Percentiles rank a stretch among this genome's conserved stretches.
phyloP scores from a whole-genome alignment of 2,888 invertebrate species.

The Heliconius hortense region DNA sequence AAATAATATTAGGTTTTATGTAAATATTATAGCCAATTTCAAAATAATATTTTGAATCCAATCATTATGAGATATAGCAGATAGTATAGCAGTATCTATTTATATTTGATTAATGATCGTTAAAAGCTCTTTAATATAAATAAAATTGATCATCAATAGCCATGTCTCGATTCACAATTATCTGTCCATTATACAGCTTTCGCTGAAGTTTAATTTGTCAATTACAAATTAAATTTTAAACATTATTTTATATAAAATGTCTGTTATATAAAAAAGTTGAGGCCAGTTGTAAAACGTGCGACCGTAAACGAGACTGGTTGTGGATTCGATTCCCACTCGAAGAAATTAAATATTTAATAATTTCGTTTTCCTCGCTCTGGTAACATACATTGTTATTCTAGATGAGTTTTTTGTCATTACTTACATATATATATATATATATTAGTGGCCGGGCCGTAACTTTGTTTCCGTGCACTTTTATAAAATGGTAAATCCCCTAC shows the following conservation, averaged over 20 bases:
- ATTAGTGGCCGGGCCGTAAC: too few relatives aligned
- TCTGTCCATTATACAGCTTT: slow-evolving; percentile 29
- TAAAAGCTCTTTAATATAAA: slow-evolving; percentile 37
- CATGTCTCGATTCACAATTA: slow-evolving; percentile 33
- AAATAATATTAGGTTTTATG: too few relatives aligned
- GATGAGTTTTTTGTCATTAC: too few relatives aligned
- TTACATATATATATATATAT: too few relatives aligned
- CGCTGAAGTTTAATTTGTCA: slow-evolving; percentile 17
- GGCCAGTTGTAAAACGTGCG: not conserved
- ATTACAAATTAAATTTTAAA: not conserved
- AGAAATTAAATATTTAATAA: not conserved
- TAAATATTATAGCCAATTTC: too few relatives aligned
- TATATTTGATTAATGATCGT: slow-evolving; percentile 38
- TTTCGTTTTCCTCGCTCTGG: not conserved
- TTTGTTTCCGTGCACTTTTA: too few relatives aligned
- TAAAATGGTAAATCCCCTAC: too few relatives aligned
- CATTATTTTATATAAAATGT: too few relatives aligned
- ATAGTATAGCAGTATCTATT: not conserved
- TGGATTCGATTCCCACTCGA: not conserved
- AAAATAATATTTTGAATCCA: not conserved
- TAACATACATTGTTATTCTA: not conserved
- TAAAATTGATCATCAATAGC: slow-evolving; percentile 37
- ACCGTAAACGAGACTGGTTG: not conserved
- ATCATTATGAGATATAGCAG: not conserved
- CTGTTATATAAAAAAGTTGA: not conserved